These are phyloP conservation scores for Pangasius mekongensis DNA, from an alignment of 2,797 vertebrate genomes.

Conservation along the genomic window DNA sequence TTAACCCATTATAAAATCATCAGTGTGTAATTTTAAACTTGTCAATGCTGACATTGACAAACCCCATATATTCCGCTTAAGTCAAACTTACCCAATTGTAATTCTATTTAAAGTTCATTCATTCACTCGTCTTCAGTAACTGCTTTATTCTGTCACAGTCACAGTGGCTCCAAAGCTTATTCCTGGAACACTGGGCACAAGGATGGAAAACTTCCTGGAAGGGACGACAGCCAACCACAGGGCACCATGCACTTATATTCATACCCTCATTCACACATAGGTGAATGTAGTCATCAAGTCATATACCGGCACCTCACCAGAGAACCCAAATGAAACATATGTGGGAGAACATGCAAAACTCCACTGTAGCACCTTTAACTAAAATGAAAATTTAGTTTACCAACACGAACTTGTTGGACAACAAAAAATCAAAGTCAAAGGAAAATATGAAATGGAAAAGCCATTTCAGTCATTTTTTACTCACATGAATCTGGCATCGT, in stretches of 20 bases:
- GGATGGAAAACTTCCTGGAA: background rate
- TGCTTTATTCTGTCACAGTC: background rate
- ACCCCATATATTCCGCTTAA: background rate
- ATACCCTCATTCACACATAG: background rate
- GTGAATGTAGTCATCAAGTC: background rate
- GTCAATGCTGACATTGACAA: conserved; percentile 22
- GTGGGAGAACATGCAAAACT: background rate
- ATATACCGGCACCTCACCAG: background rate
- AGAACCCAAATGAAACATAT: background rate
- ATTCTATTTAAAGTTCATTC: background rate
- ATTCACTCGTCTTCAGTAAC: background rate
- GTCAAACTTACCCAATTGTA: background rate
- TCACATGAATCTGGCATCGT: background rate
- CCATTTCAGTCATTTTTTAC: background rate
- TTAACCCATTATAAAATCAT: background rate
- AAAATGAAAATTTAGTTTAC: background rate
- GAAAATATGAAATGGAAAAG: background rate
- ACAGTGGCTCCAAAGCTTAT: background rate
- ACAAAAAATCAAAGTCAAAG: background rate
- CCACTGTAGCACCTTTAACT: background rate
- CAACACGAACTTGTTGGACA: background rate
- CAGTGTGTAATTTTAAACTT: background rate
- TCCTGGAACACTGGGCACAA: background rate
- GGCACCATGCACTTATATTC: background rate
- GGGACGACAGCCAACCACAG: background rate